A percentile compares a stretch with the other conserved stretches of the same genome.
These are phyloP conservation scores for Goniozus legneri DNA, from an alignment of 1,140 invertebrate genomes.

Conservation along the genomic window DNA sequence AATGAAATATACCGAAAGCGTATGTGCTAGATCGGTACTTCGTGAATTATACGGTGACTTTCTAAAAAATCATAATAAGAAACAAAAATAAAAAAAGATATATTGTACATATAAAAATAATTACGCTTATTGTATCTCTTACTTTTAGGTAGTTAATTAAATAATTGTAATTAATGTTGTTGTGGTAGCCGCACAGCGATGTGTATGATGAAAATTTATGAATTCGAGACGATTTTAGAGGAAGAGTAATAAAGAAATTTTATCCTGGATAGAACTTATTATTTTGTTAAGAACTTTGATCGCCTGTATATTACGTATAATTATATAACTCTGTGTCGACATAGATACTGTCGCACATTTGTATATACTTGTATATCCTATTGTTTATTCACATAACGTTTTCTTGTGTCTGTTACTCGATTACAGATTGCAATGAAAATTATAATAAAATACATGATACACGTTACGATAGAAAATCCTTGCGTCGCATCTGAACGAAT, in stretches of 20 bases:
- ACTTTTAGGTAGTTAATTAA: constrained; percentile 54
- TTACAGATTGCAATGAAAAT: too few relatives aligned
- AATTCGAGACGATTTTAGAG: constrained; percentile 51
- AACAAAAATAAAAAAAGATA: constrained; percentile 42
- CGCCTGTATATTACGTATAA: constrained; percentile 26
- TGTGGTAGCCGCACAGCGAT: constrained; percentile 55
- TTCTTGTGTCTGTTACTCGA: too few relatives aligned
- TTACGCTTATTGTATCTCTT: constrained; percentile 57
- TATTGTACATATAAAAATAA: constrained; percentile 55
- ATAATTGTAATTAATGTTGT: constrained; percentile 56
- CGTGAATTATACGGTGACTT: constrained; percentile 38
- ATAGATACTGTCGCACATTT: constrained; percentile 10
- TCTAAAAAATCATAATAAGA: constrained; percentile 39
- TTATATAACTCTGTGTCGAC: constrained; percentile 23
- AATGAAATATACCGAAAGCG: constrained; percentile 24
- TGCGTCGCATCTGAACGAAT: too few relatives aligned
- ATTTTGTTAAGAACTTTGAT: constrained; percentile 35
- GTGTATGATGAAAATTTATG: constrained; percentile 51
- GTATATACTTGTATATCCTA: constrained; percentile 23
- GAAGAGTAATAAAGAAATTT: constrained; percentile 54
- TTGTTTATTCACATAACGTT: too few relatives aligned
- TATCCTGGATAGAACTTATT: constrained; percentile 49
- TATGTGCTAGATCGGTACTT: too few relatives aligned
- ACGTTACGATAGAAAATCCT: too few relatives aligned
- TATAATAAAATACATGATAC: too few relatives aligned